Percentiles rank a stretch among this genome's conserved stretches.
These are phyloP conservation scores for Taenaris catops DNA, from an alignment of 2,888 invertebrate genomes.

Conservation along the genomic window DNA sequence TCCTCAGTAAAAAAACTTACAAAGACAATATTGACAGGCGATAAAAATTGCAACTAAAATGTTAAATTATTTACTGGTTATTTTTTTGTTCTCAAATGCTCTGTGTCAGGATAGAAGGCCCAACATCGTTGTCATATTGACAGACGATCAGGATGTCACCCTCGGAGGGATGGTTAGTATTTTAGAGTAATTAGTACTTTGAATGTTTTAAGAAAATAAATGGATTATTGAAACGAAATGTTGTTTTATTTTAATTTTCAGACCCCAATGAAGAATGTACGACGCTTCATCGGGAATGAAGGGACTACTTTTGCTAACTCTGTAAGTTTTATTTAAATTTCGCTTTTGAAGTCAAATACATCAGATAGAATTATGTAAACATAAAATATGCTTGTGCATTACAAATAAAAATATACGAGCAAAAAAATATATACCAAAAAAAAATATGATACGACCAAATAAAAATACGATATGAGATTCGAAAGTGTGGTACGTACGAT, in stretches of 20 bases:
- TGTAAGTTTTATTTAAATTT: constrained; percentile 79
- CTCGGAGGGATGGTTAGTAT: constrained; percentile 87
- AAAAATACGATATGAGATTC: too few relatives aligned
- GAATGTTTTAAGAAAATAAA: constrained; percentile 41
- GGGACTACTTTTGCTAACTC: constrained; percentile 87
- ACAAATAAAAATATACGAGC: too few relatives aligned
- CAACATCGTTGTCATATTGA: constrained; percentile 89
- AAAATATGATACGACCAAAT: too few relatives aligned
- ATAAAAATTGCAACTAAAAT: constrained; percentile 38
- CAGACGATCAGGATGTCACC: constrained; percentile 92
- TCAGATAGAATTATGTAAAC: too few relatives aligned
- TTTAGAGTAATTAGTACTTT: constrained; percentile 29
- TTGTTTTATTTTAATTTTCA: constrained; percentile 64
- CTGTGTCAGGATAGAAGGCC: constrained; percentile 55
- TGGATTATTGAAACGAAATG: constrained; percentile 38
- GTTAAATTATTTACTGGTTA: constrained; percentile 58
- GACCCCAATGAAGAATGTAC: constrained; percentile 84
- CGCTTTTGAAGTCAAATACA: too few relatives aligned
- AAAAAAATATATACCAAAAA: too few relatives aligned
- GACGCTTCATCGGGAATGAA: constrained; percentile 78
- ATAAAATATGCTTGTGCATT: too few relatives aligned
- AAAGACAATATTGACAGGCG: constrained; percentile 19
- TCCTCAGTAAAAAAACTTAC: constrained; percentile 45
- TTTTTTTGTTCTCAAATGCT: constrained; percentile 32
- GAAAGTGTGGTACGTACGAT: too few relatives aligned